A percentile compares a stretch with the other conserved stretches of the same genome.
Conservation (phyloP, 2,113 vertebrate species). For the Toxotes chatareus region DNA sequence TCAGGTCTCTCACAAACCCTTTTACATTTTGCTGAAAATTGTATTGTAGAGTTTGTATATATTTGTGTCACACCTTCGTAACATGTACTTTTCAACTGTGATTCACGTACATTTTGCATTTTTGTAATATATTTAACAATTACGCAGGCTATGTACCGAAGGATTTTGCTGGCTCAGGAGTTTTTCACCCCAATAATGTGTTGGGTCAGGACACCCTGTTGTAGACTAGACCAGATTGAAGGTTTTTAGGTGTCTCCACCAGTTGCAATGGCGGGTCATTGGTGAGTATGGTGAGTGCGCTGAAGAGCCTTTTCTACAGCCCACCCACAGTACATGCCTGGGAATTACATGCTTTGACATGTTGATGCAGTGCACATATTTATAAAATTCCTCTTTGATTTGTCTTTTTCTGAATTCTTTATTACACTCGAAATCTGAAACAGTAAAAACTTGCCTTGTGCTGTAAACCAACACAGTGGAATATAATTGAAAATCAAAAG, state of each 20-base stretch:
- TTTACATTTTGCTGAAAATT: no score
- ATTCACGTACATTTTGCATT: no score
- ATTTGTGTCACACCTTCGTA: neutral
- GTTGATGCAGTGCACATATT: neutral
- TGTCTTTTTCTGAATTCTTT: neutral
- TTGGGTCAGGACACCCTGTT: neutral
- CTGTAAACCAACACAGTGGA: neutral
- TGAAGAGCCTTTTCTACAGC: neutral
- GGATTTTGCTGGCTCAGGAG: neutral
- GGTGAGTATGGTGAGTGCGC: neutral
- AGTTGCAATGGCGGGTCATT: no score
- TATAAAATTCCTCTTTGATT: neutral
- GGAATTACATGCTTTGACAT: neutral
- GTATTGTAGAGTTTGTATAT: no score
- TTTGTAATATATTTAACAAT: neutral
- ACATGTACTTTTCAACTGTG: no score
- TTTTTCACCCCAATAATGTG: neutral
- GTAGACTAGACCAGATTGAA: neutral
- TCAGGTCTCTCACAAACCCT: no score
- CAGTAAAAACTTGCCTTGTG: neutral
- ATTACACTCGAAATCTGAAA: neutral
- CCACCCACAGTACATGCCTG: neutral
- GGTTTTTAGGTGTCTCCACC: neutral
- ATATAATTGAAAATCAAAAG: neutral
- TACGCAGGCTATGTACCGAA: neutral